These are phyloP conservation scores for Ailuropoda melanoleuca DNA, from an alignment of 2,113 vertebrate species.

Conservation along the genomic window DNA sequence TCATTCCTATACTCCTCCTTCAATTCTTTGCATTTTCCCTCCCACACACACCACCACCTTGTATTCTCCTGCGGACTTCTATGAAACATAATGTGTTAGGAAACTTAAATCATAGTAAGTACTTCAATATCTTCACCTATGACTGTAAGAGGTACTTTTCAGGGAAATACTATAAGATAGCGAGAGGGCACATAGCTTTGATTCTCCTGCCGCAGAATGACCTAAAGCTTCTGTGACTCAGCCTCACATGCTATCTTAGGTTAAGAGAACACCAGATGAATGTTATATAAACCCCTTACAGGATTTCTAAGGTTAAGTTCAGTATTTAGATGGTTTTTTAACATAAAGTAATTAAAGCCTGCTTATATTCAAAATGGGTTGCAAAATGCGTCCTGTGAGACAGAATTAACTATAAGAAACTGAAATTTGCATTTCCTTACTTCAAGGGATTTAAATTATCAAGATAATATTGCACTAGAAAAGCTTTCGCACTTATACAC, in stretches of 20 bases:
- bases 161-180: background rate
- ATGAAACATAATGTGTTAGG: background rate
- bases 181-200: background rate
- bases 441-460: background rate
- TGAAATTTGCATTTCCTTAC: background rate
- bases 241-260: background rate
- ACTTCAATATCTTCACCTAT: background rate
- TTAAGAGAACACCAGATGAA: background rate
- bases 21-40: background rate
- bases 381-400: background rate
- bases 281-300: background rate
- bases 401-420: background rate
- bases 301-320: background rate
- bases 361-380: background rate
- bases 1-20: background rate
- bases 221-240: background rate
- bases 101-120: background rate
- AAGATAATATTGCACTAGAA: background rate
- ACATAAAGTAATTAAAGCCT: background rate
- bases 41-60: background rate
- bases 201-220: background rate
- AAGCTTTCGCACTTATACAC: conserved; percentile 50
- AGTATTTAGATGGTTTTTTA: background rate
- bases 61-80: background rate
- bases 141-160: background rate